Base-by-base conservation (phyloP, 2,888 invertebrate species). In the Eutolmus rufibarbis region DNA sequence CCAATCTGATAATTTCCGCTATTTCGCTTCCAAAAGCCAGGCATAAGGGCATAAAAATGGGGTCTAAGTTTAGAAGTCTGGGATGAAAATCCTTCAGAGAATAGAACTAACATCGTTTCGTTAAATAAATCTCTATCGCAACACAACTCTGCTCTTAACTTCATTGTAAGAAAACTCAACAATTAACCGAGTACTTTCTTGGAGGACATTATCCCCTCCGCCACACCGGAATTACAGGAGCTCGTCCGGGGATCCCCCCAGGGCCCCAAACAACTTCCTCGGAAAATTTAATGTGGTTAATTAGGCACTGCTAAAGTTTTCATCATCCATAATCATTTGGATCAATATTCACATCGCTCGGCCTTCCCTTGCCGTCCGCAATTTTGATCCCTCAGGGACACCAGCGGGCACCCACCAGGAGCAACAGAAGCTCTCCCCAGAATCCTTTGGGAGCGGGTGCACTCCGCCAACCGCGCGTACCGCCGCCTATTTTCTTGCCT, bases 301-400 rank as follows among this genome's bases (percentile, higher is more conserved):
- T 84, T 84, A 84, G 84, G 84, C 74, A 84, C 37, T 19, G 74
- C 74, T 74, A 84, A 84, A 84, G 84, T 84, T 84, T 84, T 84
- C 84, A 74, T 40, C 79, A 79, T 79, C 46, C 79, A 79, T 79
- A 79, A 79, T 79, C 84, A 84, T 74, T 84, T 84, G 84, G 84
- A 84, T 84, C 84, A 84, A 84, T 84, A 84, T 84, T 84, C 84
- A 66, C 57, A 51, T 37, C 74, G 28, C 66, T 28, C 12, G 19
- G 66, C 66, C 14, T 9, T 23, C 66, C 51, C 76, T 3, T 31
- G 8, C 1, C 76, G 2, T 31, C 31, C 31, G 74, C 34, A 28
- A 12, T 74, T 28, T 23, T n/a, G 28, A 9, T 37, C 37, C 34
- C n/a, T 8, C 16, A 34, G n/a, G 40, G n/a, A 34, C 31, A 76